Evolutionary conservation across 1,140 invertebrate species (phyloP).

Genomic region (Zophobas morio): DNA sequence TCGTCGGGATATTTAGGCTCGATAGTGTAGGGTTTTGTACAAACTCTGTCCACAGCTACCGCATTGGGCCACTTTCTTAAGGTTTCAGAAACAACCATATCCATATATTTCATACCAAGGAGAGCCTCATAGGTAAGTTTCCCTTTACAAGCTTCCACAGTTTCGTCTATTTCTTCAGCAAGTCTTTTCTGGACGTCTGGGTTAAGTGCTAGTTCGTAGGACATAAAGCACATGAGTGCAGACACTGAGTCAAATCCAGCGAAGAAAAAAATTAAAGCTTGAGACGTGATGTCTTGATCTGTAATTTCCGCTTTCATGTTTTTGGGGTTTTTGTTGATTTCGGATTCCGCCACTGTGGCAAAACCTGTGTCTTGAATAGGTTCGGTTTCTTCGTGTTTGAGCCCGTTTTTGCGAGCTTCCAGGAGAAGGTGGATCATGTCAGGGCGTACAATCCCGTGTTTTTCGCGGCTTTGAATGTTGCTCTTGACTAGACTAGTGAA

Average conservation of each 20-base stretch:
- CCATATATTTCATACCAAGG: too few species aligned
- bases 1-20: too few species aligned
- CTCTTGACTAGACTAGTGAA: conserved; percentile 51
- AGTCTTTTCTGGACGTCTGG: too few species aligned
- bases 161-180: too few species aligned
- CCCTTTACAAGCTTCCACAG: too few species aligned
- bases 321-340: conserved; percentile 21
- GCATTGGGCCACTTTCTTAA: too few species aligned
- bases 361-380: conserved; percentile 66
- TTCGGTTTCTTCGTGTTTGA: conserved; percentile 56
- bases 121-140: too few species aligned
- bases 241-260: conserved; percentile 76
- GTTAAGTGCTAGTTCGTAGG: too few species aligned
- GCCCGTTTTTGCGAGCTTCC: conserved; percentile 59
- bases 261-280: conserved; percentile 74
- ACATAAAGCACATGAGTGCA: too few species aligned
- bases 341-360: conserved; percentile 68
- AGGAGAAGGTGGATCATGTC: conserved; percentile 50
- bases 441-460: conserved; percentile 60
- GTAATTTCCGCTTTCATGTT: conserved; percentile 52
- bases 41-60: too few species aligned
- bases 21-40: too few species aligned
- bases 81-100: too few species aligned
- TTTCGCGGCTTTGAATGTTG: conserved; percentile 55
- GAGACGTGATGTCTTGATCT: conserved; percentile 65